Base-by-base conservation (phyloP, 2,888 invertebrate species). In the Altica lythri region DNA sequence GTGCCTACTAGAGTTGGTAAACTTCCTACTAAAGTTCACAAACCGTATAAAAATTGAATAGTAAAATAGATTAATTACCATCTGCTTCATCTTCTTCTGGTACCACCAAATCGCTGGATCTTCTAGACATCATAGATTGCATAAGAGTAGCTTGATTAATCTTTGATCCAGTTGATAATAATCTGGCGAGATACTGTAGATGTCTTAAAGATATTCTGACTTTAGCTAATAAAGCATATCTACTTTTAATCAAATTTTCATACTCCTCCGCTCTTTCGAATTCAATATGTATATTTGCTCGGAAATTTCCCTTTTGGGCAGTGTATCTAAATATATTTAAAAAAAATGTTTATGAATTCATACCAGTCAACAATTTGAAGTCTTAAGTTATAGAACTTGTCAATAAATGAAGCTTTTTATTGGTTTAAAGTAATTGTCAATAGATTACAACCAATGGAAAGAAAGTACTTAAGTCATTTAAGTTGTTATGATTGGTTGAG, bases 121-220 rank as follows among this genome's bases (percentile, higher is more conserved):
- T 9, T 16, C 13, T 4, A 8, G 34, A 25, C 19, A 12, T 44
- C 10, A 4, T 13, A 10, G 9, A 5, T 8, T 22, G 4, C 6
- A n/a, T n/a, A n/a, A 27, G 2, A 5, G 27, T 27, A 2, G 27
- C 6, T 27, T n/a, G 9, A 38, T 1, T 22, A 12, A n/a, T 32
- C 52, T 6, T 25, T 9, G 13, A 47, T 45, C 49, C 55, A 10
- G 46, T 34, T 30, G 53, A 53, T 29, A 62, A 50, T 17, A 64
- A 57, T 46, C 53, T 63, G 4, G 66, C 58, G 54, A 84, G 75
- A 42, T 81, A 78, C 51, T 81, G 78, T 61, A 85, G 79, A 64
- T 82, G 83, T 65, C 83, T 83, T 51, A 86, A 66, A 0, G 82
- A 80, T 0, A 79, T 80, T 66, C 81, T 80, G 68, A 85, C 79